These are phyloP conservation scores for Ochotona curzoniae DNA, from an alignment of 2,113 vertebrate genomes.

Conservation along the genomic window DNA sequence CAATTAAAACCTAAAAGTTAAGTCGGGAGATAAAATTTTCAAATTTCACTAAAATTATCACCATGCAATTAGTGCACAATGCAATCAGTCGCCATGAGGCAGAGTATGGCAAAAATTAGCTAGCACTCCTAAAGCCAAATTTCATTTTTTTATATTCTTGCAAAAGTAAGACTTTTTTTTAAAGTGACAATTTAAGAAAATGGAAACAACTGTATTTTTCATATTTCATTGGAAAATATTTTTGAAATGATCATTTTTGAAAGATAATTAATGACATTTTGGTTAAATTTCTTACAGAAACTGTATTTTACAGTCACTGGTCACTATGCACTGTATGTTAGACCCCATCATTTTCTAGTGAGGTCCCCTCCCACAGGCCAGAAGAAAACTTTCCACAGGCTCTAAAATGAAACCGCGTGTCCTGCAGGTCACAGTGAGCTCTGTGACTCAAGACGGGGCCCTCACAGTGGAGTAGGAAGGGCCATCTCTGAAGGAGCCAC, in stretches of 20 bases:
- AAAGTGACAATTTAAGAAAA: slow-evolving; percentile 4
- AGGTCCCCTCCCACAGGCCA: no score
- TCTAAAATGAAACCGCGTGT: not conserved
- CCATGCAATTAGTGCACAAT: no score
- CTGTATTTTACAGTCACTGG: not conserved
- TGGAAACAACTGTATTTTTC: not conserved
- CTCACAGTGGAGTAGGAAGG: not conserved
- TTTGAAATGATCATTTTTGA: slow-evolving; percentile 20
- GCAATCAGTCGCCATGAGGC: not conserved
- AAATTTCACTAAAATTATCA: slow-evolving; percentile 16
- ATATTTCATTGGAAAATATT: slow-evolving; percentile 19
- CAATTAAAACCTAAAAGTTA: not conserved
- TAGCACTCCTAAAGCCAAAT: slow-evolving; percentile 21
- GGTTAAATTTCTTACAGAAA: slow-evolving; percentile 1
- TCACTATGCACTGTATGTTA: not conserved
- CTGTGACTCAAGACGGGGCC: not conserved
- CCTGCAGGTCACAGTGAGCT: not conserved
- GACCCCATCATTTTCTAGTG: not conserved
- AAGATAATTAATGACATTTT: not conserved
- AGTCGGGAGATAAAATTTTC: not conserved
- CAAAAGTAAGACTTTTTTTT: not conserved
- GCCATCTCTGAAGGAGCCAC: not conserved
- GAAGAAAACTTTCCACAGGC: not conserved
- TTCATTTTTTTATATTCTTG: not conserved
- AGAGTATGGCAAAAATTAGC: not conserved